Conservation (phyloP, 1,140 invertebrate genomes). For the Dryas iulia region DNA sequence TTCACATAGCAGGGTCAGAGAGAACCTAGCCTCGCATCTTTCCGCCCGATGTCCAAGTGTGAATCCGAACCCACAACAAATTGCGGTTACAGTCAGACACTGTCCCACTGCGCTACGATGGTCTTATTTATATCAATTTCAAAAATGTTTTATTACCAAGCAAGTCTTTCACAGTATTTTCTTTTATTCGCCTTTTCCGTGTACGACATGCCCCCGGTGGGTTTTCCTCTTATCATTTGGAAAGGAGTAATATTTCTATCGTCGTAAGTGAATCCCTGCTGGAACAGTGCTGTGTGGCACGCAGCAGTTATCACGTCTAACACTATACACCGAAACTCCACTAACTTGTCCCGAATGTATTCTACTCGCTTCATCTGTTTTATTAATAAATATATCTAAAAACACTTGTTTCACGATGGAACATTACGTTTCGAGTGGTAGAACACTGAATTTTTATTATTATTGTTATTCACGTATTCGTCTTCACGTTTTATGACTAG, state of each 20-base stretch:
- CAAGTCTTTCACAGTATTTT: slow-evolving; percentile 84
- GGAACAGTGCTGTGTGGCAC: slow-evolving; percentile 86
- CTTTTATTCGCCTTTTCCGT: slow-evolving; percentile 91
- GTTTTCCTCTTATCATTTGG: slow-evolving; percentile 73
- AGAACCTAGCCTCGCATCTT: too few species aligned
- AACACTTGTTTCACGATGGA: too few species aligned
- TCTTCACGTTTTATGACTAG: too few species aligned
- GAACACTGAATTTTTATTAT: too few species aligned
- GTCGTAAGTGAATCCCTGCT: slow-evolving; percentile 87
- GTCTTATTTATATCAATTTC: not conserved
- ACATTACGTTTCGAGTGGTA: too few species aligned
- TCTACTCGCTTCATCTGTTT: slow-evolving; percentile 79
- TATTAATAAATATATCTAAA: slow-evolving; percentile 7
- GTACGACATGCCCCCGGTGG: slow-evolving; percentile 87
- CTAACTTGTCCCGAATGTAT: slow-evolving; percentile 77
- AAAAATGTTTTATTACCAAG: slow-evolving; percentile 58
- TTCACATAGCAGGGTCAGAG: too few species aligned
- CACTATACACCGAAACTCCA: slow-evolving; percentile 82
- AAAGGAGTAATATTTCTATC: slow-evolving; percentile 81
- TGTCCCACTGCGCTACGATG: too few species aligned
- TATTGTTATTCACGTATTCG: too few species aligned
- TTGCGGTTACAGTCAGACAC: too few species aligned
- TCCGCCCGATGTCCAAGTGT: too few species aligned
- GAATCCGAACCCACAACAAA: too few species aligned
- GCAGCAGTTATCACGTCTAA: slow-evolving; percentile 85